A percentile compares a stretch with the other conserved stretches of the same genome.
Evolutionary conservation across 2,888 invertebrate species (phyloP).

Genomic region (Trisateles emortualis): DNA sequence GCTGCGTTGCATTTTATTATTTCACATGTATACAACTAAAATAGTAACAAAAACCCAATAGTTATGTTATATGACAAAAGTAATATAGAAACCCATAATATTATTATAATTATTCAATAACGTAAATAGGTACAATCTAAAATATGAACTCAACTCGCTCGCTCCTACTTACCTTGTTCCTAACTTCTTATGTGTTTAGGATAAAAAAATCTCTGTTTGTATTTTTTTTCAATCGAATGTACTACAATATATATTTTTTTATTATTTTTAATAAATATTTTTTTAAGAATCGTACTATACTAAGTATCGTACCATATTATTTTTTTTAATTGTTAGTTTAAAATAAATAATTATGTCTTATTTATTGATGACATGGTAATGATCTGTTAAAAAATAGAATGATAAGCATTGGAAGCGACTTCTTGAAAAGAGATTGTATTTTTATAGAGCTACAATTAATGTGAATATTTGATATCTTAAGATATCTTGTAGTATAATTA

Average conservation of each 20-base stretch:
- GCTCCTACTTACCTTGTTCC: too few relatives aligned
- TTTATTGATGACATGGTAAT: constrained; percentile 37
- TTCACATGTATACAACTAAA: constrained; percentile 5
- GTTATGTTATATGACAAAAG: too few relatives aligned
- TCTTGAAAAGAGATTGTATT: constrained; percentile 58
- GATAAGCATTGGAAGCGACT: constrained; percentile 35
- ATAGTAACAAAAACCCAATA: too few relatives aligned
- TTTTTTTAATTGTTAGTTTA: neutral
- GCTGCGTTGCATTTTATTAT: neutral
- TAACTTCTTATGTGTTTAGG: too few relatives aligned
- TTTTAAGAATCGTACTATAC: neutral
- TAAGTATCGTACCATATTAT: neutral
- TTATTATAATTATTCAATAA: too few relatives aligned
- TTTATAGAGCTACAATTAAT: constrained; percentile 59
- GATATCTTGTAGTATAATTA: constrained; percentile 35
- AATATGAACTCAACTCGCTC: too few relatives aligned
- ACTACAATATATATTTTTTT: too few relatives aligned
- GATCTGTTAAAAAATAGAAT: constrained; percentile 37
- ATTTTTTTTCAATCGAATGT: too few relatives aligned
- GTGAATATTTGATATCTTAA: constrained; percentile 53
- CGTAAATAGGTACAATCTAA: too few relatives aligned
- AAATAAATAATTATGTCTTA: constrained; percentile 32
- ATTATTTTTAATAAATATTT: too few relatives aligned
- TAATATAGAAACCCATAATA: too few relatives aligned
- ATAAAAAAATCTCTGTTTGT: too few relatives aligned